Percentiles rank a stretch among this genome's conserved stretches.
Conservation (phyloP, 2,888 invertebrate genomes). For the Oscheius sp. region DNA sequence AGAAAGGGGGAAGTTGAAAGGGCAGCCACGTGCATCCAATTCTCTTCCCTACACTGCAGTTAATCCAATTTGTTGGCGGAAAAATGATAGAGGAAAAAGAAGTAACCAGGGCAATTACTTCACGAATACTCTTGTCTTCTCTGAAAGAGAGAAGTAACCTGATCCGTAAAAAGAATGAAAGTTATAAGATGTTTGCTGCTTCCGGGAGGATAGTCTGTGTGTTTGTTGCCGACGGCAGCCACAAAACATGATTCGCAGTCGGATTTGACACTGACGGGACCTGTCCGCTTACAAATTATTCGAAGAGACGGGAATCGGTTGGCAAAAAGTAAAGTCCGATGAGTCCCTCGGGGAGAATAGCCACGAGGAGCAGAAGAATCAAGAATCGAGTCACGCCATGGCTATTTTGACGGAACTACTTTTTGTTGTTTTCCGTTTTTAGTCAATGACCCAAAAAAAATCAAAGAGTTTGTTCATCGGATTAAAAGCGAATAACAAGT, state of each 20-base stretch:
- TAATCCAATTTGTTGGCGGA: not conserved
- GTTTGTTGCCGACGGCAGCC: not conserved
- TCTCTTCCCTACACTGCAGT: too few relatives aligned
- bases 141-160: not conserved
- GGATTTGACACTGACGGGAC: not conserved
- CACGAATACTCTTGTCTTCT: too few relatives aligned
- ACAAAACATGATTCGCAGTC: not conserved
- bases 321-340: not conserved
- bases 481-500: too few relatives aligned
- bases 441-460: too few relatives aligned
- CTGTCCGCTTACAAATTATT: not conserved
- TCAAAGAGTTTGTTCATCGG: too few relatives aligned
- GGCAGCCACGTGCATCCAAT: not conserved
- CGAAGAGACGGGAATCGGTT: not conserved
- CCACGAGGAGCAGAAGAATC: not conserved
- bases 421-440: too few relatives aligned
- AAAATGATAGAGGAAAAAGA: not conserved
- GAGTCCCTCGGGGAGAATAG: not conserved
- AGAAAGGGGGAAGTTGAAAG: not conserved
- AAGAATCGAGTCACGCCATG: too few relatives aligned
- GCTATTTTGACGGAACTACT: too few relatives aligned
- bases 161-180: not conserved
- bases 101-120: not conserved
- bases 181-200: not conserved
- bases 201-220: not conserved